Conservation (phyloP, 2,113 vertebrate species). For the Antennarius striatus region DNA sequence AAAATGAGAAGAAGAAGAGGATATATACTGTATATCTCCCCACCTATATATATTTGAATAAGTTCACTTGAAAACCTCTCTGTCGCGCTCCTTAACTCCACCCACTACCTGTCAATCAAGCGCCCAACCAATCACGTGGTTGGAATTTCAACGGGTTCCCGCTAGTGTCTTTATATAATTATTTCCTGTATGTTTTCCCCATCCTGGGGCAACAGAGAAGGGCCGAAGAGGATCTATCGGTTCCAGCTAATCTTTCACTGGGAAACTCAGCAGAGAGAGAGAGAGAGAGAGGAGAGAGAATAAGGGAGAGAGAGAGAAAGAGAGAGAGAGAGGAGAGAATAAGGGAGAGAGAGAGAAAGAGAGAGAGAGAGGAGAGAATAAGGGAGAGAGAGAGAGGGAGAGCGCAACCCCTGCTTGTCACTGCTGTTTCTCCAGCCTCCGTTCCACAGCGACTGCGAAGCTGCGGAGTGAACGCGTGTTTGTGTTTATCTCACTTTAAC, state of each 20-base stretch:
- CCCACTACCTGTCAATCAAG: too few species aligned
- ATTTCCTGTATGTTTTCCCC: constrained; percentile 55
- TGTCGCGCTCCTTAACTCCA: too few species aligned
- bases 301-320: constrained; percentile 32
- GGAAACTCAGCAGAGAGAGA: neutral
- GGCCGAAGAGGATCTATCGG: constrained; percentile 72
- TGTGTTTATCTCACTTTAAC: constrained; percentile 1
- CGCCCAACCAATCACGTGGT: too few species aligned
- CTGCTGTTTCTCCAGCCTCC: constrained; percentile 52
- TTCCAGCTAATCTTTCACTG: constrained; percentile 63
- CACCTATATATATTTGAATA: too few species aligned
- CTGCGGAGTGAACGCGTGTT: constrained; percentile 76
- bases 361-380: constrained; percentile 13
- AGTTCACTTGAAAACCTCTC: too few species aligned
- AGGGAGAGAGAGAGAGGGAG: constrained; percentile 32
- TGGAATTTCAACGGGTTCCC: too few species aligned
- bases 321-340: constrained; percentile 41
- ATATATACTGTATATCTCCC: too few species aligned
- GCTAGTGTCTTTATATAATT: neutral
- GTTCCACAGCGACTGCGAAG: constrained; percentile 45
- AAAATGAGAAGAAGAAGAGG: too few species aligned
- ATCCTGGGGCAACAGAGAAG: constrained; percentile 60
- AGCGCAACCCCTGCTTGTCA: constrained; percentile 45
- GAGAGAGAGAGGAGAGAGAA: constrained; percentile 39
- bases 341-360: constrained; percentile 38